phyloP scores from a whole-genome alignment of 2,113 vertebrate species.

The Alaudala cheleensis region DNA sequence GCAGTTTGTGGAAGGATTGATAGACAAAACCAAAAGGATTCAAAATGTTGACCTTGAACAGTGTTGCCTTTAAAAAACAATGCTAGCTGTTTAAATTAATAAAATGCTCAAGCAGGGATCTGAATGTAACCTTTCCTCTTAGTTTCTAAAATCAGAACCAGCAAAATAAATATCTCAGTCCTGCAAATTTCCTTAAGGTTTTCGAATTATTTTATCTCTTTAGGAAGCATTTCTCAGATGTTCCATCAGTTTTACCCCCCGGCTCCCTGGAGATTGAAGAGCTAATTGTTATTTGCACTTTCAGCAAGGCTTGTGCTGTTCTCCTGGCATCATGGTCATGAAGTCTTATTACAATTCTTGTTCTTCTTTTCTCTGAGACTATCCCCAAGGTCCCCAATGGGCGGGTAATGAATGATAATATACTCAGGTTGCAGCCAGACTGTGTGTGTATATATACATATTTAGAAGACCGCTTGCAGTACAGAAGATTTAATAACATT shows the following conservation, averaged over 20 bases:
- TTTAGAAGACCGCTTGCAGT: not conserved
- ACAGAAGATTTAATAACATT: conserved; percentile 11
- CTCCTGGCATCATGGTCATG: not conserved
- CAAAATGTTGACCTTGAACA: not conserved
- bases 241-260: not conserved
- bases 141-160: not conserved
- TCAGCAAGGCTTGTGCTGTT: not conserved
- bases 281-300: conserved; percentile 52
- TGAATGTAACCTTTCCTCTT: not conserved
- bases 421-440: not conserved
- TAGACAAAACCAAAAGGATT: not conserved
- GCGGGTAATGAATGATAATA: conserved; percentile 19
- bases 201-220: not conserved
- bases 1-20: not conserved
- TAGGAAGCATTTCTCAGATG: not conserved
- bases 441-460: not conserved
- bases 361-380: conserved; percentile 5
- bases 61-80: not conserved
- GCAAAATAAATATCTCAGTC: not conserved
- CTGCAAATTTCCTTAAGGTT: conserved; percentile 24
- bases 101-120: not conserved
- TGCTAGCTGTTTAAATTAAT: not conserved
- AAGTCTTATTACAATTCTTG: conserved; percentile 20
- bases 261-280: not conserved
- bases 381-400: not conserved